Conservation (phyloP, 2,113 vertebrate species). For the Lutjanus erythropterus region DNA sequence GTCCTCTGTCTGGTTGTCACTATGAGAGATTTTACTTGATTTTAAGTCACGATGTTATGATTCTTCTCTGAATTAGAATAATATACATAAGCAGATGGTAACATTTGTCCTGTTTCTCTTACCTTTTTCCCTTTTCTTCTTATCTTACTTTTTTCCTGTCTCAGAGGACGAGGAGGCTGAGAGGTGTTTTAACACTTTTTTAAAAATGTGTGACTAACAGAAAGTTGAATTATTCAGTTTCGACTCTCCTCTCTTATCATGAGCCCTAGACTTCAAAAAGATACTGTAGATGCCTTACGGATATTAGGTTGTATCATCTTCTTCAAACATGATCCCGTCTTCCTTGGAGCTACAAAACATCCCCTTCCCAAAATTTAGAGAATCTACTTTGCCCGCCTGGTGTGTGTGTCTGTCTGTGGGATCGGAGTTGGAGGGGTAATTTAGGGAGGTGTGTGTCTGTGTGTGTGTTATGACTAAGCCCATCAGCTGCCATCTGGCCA, state of each 20-base stretch:
- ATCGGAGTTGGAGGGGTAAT: constrained; percentile 29
- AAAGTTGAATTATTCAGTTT: constrained; percentile 55
- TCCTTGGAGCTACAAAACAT: constrained; percentile 50
- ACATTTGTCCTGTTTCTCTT: not conserved
- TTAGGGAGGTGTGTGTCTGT: constrained; percentile 46
- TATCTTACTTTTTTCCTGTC: not conserved
- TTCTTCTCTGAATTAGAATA: constrained; percentile 12
- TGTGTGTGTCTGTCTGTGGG: constrained; percentile 42
- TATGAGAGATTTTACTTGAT: constrained; percentile 12
- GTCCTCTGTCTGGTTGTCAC: constrained; percentile 32
- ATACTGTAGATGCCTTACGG: constrained; percentile 47
- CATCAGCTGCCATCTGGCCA: constrained; percentile 87
- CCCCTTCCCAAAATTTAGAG: constrained; percentile 44
- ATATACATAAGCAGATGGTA: not conserved
- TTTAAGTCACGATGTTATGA: constrained; percentile 11
- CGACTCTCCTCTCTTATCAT: constrained; percentile 22
- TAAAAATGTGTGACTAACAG: constrained; percentile 40
- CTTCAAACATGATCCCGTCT: constrained; percentile 49
- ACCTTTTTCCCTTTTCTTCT: not conserved
- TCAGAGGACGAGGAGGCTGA: not conserved
- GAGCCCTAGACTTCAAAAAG: constrained; percentile 58
- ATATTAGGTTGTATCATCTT: constrained; percentile 52
- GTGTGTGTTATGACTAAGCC: constrained; percentile 77
- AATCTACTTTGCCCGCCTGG: constrained; percentile 13
- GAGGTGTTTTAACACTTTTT: constrained; percentile 49